Base-by-base conservation (phyloP, 2,888 invertebrate species). In the Pachycephus smyrnensis region DNA sequence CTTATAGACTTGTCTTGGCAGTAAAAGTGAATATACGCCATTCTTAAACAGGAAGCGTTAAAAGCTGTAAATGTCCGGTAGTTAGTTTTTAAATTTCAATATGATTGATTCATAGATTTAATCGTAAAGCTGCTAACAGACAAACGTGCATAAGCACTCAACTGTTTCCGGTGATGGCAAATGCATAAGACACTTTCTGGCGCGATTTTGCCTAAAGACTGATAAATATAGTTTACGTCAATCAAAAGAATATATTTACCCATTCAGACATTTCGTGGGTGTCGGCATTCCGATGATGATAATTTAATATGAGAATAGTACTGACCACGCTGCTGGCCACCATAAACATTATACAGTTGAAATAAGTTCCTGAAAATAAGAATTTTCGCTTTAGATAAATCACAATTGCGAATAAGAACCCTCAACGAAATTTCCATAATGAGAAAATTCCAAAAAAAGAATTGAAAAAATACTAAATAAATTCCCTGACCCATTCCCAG, bases 341-440 rank as follows among this genome's bases (percentile, higher is more conserved):
- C 98, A 98, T 98, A 93, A 98, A 98, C 99, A 99, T 99, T 93
- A 98, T 98, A 94, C 98, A 98, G 94, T 98, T 98, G 95, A 99
- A 99, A 94, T 98, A 98, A 87, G 98, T 98, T 92, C 97, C 97
- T 96, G 93, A 84, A 93, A 90, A 84, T 77, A 82, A 81, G 82
- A 40, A 23, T 23, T 40, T 40, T 40, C 40, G 15, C 40, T 40
- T 40, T 40, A 40, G 40, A 23, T 9, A 9, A 2, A 23, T 55
- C 15, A 9, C 23, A 23, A 23, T 0, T 9, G 23, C 55, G 9
- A 9, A 23, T 55, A 6, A 23, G 6, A 55, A 23, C 15, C 15
- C 6, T 40, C 40, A 40, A 40, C 1, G 15, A 40, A 40, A 15
- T 40, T 40, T 40, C 40, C 6, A 40, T 15, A 40, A 6, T 4